phyloP scores from a whole-genome alignment of 2,888 invertebrate genomes.

The Brachynemurus nebulosus region DNA sequence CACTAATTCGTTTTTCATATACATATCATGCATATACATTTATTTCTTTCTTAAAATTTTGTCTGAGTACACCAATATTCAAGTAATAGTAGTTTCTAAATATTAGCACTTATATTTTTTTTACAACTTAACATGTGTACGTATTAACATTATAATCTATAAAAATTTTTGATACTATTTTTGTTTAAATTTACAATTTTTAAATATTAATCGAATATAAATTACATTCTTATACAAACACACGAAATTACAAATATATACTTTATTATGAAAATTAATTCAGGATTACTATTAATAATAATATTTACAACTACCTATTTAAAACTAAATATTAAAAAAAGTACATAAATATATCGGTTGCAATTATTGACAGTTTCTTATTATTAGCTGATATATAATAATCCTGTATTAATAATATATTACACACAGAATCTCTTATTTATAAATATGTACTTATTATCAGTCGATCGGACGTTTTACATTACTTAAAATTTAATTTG shows the following conservation, averaged over 20 bases:
- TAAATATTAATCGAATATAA: constrained; percentile 9
- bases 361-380: too few species aligned
- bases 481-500: too few species aligned
- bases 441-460: constrained; percentile 9
- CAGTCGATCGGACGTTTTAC: constrained; percentile 8
- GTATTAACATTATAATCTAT: constrained; percentile 12
- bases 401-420: too few species aligned
- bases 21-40: constrained; percentile 36
- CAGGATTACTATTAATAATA: too few species aligned
- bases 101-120: neutral
- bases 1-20: constrained; percentile 23
- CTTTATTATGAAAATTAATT: too few species aligned
- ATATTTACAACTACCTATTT: too few species aligned
- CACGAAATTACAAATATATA: constrained; percentile 2
- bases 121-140: constrained; percentile 7
- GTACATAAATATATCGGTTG: too few species aligned
- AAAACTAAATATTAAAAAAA: too few species aligned
- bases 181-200: constrained; percentile 9
- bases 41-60: constrained; percentile 28
- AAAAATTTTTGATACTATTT: constrained; percentile 10
- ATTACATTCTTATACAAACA: constrained; percentile 10
- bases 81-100: constrained; percentile 12
- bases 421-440: too few species aligned
- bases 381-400: too few species aligned
- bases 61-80: constrained; percentile 27